phyloP scores from a whole-genome alignment of 2,888 invertebrate species.

The Scrobipalpa costella region DNA sequence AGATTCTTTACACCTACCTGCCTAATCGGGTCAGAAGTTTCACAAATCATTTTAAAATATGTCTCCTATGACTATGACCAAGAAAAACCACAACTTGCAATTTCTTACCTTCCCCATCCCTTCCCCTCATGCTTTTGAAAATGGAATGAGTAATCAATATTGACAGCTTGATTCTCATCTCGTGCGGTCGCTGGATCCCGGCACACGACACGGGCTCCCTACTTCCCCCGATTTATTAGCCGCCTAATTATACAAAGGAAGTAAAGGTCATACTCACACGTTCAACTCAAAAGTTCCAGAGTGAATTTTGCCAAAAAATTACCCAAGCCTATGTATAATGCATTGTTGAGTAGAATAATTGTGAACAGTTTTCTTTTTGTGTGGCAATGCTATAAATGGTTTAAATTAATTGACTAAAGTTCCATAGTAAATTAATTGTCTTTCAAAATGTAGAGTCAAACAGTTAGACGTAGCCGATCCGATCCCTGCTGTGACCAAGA shows the following conservation, averaged over 20 bases:
- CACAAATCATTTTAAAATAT: background rate
- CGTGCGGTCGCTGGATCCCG: constrained; percentile 3
- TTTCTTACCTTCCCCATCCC: too few species aligned
- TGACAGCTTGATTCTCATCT: constrained; percentile 7
- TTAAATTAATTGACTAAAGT: too few species aligned
- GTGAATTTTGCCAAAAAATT: background rate
- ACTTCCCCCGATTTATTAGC: constrained; percentile 62
- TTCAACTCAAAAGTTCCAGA: background rate
- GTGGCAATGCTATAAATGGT: too few species aligned
- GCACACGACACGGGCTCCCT: constrained; percentile 18
- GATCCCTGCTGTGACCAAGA: background rate
- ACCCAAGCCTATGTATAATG: background rate
- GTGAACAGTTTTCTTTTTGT: too few species aligned
- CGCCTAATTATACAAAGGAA: constrained; percentile 76
- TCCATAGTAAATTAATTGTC: too few species aligned
- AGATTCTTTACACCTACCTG: too few species aligned
- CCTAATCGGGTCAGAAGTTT: too few species aligned
- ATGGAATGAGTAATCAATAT: constrained; percentile 17
- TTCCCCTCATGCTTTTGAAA: background rate
- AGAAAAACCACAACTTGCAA: background rate
- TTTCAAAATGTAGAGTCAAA: background rate
- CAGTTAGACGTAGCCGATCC: too few species aligned
- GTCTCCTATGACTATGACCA: background rate
- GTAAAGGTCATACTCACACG: constrained; percentile 38
- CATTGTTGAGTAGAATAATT: too few species aligned